phyloP scores from a whole-genome alignment of 2,113 vertebrate species.

The Meriones unguiculatus region DNA sequence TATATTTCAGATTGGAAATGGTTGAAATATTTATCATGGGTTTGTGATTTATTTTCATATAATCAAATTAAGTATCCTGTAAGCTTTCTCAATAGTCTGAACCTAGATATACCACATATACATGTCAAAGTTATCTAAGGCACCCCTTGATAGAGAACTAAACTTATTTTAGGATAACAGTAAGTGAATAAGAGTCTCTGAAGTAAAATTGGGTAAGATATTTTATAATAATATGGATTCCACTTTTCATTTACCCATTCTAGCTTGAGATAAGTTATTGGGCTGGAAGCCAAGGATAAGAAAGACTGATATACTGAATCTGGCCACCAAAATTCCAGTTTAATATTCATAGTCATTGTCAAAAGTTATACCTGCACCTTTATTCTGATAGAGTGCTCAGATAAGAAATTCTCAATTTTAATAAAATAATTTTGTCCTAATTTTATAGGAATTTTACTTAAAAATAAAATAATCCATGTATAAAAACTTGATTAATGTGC shows the following conservation, averaged over 20 bases:
- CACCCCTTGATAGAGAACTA: not conserved
- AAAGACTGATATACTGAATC: not conserved
- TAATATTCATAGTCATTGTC: not conserved
- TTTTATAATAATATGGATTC: not conserved
- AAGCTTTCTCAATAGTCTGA: not conserved
- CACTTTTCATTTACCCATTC: not conserved
- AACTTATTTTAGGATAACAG: slow-evolving; percentile 3
- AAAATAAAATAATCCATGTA: not conserved
- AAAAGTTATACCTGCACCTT: not conserved
- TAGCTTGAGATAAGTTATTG: not conserved
- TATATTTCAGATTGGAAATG: slow-evolving; percentile 25
- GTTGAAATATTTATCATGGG: not conserved
- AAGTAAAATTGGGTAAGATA: not conserved
- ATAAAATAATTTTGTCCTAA: not conserved
- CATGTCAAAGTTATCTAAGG: not conserved
- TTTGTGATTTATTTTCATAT: slow-evolving; percentile 43
- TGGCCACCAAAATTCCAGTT: not conserved
- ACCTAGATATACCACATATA: not conserved
- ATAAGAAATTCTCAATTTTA: not conserved
- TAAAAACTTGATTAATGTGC: not conserved
- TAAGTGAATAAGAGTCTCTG: not conserved
- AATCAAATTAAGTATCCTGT: not conserved
- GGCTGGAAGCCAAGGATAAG: not conserved
- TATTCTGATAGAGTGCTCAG: not conserved
- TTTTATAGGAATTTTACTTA: slow-evolving; percentile 37